phyloP scores from a whole-genome alignment of 2,888 invertebrate species.

The Noctua janthina region DNA sequence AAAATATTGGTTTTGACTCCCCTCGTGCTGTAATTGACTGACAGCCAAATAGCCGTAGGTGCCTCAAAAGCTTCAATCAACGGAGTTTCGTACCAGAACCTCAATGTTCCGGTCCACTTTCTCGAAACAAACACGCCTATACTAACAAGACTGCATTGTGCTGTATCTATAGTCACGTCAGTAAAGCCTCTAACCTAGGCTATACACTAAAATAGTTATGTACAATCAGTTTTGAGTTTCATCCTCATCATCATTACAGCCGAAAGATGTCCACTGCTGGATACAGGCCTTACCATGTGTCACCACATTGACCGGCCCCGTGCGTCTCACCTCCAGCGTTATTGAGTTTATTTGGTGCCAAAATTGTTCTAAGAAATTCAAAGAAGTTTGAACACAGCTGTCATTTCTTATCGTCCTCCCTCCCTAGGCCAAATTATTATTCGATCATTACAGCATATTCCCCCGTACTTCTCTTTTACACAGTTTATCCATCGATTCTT shows the following conservation, averaged over 20 bases:
- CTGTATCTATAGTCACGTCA: neutral
- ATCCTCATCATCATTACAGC: neutral
- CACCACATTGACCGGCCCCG: no score
- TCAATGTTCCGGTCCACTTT: conserved; percentile 36
- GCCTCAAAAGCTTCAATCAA: conserved; percentile 16
- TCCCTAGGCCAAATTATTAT: neutral
- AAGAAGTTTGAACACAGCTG: neutral
- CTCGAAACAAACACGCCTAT: conserved; percentile 35
- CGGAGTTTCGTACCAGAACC: neutral
- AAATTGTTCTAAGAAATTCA: neutral
- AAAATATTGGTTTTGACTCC: neutral
- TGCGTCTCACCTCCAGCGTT: no score
- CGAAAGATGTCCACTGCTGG: no score
- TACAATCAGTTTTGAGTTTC: neutral
- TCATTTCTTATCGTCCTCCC: neutral
- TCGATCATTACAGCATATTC: neutral
- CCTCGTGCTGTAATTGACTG: neutral
- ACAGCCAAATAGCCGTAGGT: neutral
- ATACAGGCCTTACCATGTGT: no score
- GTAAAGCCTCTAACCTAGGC: neutral
- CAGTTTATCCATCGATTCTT: neutral
- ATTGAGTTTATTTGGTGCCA: neutral
- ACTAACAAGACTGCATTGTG: conserved; percentile 17
- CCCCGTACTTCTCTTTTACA: neutral
- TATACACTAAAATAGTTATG: neutral